Base-by-base conservation (phyloP, 2,113 vertebrate genomes). In the Hydrolagus affinis region DNA sequence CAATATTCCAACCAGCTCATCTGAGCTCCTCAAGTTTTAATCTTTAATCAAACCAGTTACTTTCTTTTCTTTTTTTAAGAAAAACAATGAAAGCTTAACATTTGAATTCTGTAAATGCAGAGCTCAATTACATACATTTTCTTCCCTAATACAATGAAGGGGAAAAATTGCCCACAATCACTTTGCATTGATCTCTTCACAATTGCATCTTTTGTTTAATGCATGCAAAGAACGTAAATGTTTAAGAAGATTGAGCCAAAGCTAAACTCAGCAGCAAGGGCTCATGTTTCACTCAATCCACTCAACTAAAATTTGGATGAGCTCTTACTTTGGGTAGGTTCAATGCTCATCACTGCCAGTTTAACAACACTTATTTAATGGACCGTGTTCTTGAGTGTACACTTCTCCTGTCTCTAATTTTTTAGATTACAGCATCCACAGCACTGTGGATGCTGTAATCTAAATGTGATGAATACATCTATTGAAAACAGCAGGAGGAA, bases 281-380 rank as follows among this genome's bases (percentile, higher is more conserved):
- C 66, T 66, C 15, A 66, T 3, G 44, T 44, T 44, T 44, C 44
- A 44, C 44, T 44, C 44, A 44, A 44, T 44, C 44, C 44, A 44
- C 6, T 66, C 23, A 83, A 66, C 8, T 32, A n/a, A 66, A 83
- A 66, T 83, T 30, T 28, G 66, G 78, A 83, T 83, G 78, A 66
- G 60, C 78, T 83, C 23, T 66, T 83, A 19, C 44, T 66, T 83
- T 83, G 25, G 60, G 60, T 83, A 19, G 9, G 9, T 83, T 83
- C 60, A 30, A 3, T 66, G 44, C 44, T 44, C 44, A 44, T 44
- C 44, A 44, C 44, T 44, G 44, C 44, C 44, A 44, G 23, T 83
- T 80, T 72, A 7, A 32, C 62, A 32, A 30, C 30, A 83, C 11
- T 3, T 66, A 83, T 44, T 64, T 64, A 30, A 66, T 83, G 30